A percentile compares a stretch with the other conserved stretches of the same genome.
Conservation (phyloP, 2,888 invertebrate genomes). For the Platypus cylindrus region DNA sequence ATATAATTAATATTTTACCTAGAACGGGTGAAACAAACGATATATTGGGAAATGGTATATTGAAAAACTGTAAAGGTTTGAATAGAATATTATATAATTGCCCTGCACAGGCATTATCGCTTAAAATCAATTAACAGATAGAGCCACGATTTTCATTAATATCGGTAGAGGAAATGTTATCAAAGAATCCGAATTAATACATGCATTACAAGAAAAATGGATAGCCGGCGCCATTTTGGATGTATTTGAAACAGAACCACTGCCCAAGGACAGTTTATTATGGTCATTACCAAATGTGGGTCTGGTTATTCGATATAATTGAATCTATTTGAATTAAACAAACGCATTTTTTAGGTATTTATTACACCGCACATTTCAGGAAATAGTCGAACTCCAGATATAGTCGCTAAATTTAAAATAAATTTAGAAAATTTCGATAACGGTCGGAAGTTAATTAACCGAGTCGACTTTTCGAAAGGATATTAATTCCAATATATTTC, state of each 20-base stretch:
- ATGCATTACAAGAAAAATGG: constrained; percentile 41
- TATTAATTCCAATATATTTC: constrained; percentile 5
- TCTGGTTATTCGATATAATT: no score
- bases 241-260: constrained; percentile 43
- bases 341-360: constrained; percentile 18
- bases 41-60: constrained; percentile 36
- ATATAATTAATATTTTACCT: constrained; percentile 42
- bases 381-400: constrained; percentile 12
- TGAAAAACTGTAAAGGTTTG: constrained; percentile 36
- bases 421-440: constrained; percentile 7
- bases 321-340: constrained; percentile 5
- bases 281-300: constrained; percentile 40
- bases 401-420: constrained; percentile 7
- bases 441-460: constrained; percentile 7
- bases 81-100: constrained; percentile 4
- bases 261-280: constrained; percentile 35
- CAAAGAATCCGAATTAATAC: constrained; percentile 37
- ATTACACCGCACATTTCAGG: constrained; percentile 16
- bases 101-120: not conserved
- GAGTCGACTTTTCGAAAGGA: constrained; percentile 9
- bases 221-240: constrained; percentile 43
- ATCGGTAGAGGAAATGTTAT: constrained; percentile 45
- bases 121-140: constrained; percentile 19
- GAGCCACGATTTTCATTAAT: constrained; percentile 42
- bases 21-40: constrained; percentile 37